Base-by-base conservation (phyloP, 1,140 invertebrate species). In the Magallana ariakensis region DNA sequence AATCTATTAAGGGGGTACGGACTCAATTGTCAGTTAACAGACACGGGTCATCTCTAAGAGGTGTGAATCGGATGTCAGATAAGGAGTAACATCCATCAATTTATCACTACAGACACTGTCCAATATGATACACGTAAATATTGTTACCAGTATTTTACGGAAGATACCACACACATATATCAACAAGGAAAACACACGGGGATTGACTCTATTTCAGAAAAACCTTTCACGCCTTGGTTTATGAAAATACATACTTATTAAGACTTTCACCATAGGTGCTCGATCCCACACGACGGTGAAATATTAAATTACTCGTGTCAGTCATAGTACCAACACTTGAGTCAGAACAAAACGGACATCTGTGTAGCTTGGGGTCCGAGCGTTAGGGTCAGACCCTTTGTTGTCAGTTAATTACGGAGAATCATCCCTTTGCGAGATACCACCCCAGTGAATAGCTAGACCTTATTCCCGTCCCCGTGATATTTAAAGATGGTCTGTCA, bases 231-330 rank as follows among this genome's bases (percentile, higher is more conserved):
- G 66, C 66, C 22, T 75, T 75, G 66, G 26, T 33, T 26, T 75
- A 26, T 75, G 26, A 75, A 75, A 75, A 75, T 75, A 75, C 66
- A 75, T 75, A 75, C 66, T 75, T 46, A 19, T 75, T 22, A 75
- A 75, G 66, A 75, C 33, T 26, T 75, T 33, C 19, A 75, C 66
- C 66, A 26, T 3, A 75, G 66, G 66, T 60, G 66, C 22, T 13
- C 4, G 22, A 26, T 26, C 66, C 5, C 66, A 75, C 66, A 75
- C 66, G 22, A 26, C 3, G 66, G 10, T 75, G 33, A 11, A 13
- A 22, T 75, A 22, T 75, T 26, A 33, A 8, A 22, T 75, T 75
- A 75, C 66, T 19, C 7, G 66, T 75, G 66, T 22, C 66, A 75
- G 11, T 26, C 22, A 75, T 13, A 33, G 22, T 75, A 75, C 66